Percentiles rank a stretch among this genome's conserved stretches.
Conservation (phyloP, 2,113 vertebrate species). For the Alouatta palliata region DNA sequence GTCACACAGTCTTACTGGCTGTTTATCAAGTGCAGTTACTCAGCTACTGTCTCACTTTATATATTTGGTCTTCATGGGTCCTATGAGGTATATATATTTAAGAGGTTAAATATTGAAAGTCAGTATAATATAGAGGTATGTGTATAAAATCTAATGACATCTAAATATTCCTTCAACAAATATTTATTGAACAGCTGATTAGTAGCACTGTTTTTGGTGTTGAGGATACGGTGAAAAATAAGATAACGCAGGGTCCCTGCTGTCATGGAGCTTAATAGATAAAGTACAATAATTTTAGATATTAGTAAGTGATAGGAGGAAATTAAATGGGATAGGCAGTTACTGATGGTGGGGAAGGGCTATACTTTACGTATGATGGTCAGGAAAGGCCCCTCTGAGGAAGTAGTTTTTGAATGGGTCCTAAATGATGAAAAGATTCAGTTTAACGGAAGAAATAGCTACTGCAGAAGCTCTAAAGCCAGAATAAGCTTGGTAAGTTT, state of each 20-base stretch:
- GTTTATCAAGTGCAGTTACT: background rate
- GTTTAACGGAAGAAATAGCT: background rate
- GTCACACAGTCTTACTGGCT: background rate
- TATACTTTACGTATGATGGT: background rate
- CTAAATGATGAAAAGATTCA: background rate
- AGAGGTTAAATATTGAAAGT: background rate
- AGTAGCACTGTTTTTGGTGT: background rate
- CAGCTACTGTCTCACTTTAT: background rate
- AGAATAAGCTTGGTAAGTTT: background rate
- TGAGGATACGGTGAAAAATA: background rate
- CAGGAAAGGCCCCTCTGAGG: background rate
- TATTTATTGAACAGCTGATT: background rate
- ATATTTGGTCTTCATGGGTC: background rate
- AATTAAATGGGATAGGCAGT: background rate
- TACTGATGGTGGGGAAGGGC: background rate
- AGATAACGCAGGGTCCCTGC: background rate
- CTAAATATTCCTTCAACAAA: background rate
- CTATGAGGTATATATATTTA: background rate
- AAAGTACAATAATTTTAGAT: background rate
- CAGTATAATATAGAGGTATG: background rate
- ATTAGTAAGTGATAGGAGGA: background rate
- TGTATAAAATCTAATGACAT: background rate
- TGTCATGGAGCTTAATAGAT: background rate
- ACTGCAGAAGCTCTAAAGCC: background rate
- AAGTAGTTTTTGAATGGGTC: background rate